Evolutionary conservation across 2,113 vertebrate species (phyloP).

Genomic region (Leptosomus discolor): DNA sequence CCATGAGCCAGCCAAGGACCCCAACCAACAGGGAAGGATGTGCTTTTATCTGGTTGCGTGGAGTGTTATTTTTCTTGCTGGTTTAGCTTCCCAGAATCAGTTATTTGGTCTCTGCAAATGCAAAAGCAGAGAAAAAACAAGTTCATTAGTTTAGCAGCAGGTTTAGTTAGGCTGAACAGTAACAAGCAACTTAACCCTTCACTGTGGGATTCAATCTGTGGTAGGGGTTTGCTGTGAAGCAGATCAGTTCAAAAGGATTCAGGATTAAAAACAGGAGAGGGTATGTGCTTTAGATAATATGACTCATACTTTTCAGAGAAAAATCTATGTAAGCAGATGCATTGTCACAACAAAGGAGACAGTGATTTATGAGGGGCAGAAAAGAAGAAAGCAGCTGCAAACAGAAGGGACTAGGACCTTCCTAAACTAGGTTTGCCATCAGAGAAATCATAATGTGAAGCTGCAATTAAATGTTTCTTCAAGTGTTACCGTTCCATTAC

Average conservation of each 20-base stretch:
- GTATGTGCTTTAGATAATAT: background rate
- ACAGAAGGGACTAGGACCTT: background rate
- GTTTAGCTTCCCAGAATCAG: background rate
- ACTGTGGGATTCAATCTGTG: background rate
- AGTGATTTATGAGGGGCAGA: background rate
- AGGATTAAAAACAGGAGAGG: background rate
- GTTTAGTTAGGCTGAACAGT: background rate
- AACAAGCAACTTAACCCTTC: background rate
- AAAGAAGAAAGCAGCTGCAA: background rate
- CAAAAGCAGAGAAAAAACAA: background rate
- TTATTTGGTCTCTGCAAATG: background rate
- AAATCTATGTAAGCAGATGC: background rate
- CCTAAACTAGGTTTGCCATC: background rate
- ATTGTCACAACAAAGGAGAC: background rate
- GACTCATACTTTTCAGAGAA: background rate
- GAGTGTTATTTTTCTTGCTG: background rate
- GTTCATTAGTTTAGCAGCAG: background rate
- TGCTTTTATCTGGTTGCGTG: background rate
- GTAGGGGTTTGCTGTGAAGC: background rate
- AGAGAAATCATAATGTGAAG: background rate
- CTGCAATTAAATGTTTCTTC: background rate
- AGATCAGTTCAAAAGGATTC: background rate
- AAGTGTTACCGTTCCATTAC: background rate
- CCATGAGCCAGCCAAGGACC: fast-evolving
- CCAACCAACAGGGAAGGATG: background rate